Percentiles rank a stretch among this genome's conserved stretches.
Conservation (phyloP, 2,888 invertebrate species). For the Petrolisthes cinctipes region DNA sequence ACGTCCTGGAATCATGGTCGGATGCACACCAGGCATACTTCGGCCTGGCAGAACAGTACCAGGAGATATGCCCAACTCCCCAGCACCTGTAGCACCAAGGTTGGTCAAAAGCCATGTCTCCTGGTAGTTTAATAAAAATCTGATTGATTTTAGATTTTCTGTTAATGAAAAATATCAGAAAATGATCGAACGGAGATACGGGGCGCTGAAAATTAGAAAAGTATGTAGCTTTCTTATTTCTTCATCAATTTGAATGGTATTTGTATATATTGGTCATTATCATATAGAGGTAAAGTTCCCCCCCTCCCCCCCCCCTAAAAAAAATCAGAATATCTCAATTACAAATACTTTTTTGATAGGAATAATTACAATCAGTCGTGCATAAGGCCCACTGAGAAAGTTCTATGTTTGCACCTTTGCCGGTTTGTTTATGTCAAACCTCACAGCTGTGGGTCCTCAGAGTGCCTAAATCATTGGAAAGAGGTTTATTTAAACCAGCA, state of each 20-base stretch:
- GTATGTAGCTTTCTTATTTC: not conserved
- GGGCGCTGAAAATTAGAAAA: not conserved
- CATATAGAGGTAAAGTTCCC: constrained; percentile 4
- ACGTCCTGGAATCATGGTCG: too few species aligned
- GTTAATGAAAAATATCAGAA: not conserved
- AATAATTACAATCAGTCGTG: not conserved
- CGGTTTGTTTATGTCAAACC: too few species aligned
- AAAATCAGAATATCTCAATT: not conserved
- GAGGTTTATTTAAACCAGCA: constrained; percentile 9
- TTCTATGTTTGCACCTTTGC: constrained; percentile 27
- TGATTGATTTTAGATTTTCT: not conserved
- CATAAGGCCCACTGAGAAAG: too few species aligned
- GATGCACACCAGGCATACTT: too few species aligned
- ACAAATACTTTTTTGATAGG: not conserved
- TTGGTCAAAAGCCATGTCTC: not conserved
- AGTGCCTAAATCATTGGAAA: too few species aligned
- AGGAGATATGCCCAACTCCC: too few species aligned
- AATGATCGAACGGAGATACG: not conserved
- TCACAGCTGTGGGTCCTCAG: too few species aligned
- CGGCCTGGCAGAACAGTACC: too few species aligned
- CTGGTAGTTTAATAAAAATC: not conserved
- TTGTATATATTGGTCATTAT: not conserved
- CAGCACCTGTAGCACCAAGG: too few species aligned
- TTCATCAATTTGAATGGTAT: not conserved
- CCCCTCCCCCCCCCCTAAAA: too few species aligned